Conservation (phyloP, 2,113 vertebrate species). For the Ornithorhynchus anatinus region DNA sequence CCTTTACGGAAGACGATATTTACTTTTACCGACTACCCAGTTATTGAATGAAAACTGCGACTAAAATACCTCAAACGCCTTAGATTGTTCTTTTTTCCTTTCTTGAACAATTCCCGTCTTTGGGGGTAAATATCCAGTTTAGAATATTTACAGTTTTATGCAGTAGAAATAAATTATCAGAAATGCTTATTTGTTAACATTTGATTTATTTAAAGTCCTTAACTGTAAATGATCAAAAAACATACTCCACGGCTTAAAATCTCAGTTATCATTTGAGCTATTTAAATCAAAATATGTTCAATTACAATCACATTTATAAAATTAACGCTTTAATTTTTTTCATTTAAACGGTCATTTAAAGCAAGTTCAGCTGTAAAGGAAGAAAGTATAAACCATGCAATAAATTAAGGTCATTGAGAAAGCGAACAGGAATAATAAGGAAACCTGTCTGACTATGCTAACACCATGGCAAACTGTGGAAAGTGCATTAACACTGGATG, state of each 20-base stretch:
- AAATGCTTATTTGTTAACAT: slow-evolving; percentile 66
- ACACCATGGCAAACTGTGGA: slow-evolving; percentile 75
- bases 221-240: slow-evolving; percentile 76
- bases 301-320: slow-evolving; percentile 86
- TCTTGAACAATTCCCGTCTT: background rate
- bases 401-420: slow-evolving; percentile 90
- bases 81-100: no score
- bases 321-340: slow-evolving; percentile 77
- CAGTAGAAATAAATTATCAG: slow-evolving; percentile 47
- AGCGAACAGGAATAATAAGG: slow-evolving; percentile 70
- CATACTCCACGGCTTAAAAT: slow-evolving; percentile 76
- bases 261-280: slow-evolving; percentile 70
- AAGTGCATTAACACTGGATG: slow-evolving; percentile 84
- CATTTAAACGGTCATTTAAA: slow-evolving; percentile 74
- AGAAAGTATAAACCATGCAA: slow-evolving; percentile 85
- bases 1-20: slow-evolving; percentile 5
- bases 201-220: slow-evolving; percentile 82
- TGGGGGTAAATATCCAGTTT: slow-evolving; percentile 3
- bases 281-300: slow-evolving; percentile 82
- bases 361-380: slow-evolving; percentile 78
- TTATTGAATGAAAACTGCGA: no score
- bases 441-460: slow-evolving; percentile 78
- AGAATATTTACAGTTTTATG: background rate
- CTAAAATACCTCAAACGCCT: no score
- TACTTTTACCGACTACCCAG: background rate